Conservation (phyloP, 2,888 invertebrate genomes). For the Luperina testacea region DNA sequence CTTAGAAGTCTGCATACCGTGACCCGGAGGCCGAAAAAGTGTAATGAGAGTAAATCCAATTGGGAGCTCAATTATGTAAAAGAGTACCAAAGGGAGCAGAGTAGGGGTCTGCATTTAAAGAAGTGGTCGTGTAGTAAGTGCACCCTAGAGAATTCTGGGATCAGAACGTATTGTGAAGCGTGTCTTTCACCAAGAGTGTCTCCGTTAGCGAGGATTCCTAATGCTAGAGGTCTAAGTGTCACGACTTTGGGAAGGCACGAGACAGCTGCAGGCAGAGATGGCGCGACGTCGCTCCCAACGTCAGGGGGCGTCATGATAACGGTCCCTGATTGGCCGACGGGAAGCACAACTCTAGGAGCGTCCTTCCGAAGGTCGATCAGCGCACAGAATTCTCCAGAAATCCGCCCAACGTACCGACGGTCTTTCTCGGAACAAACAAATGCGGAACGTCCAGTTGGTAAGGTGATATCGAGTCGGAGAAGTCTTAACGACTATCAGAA, state of each 20-base stretch:
- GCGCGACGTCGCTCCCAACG: slow-evolving; percentile 84
- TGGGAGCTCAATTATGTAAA: slow-evolving; percentile 88
- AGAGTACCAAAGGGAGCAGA: slow-evolving; percentile 86
- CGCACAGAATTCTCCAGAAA: slow-evolving; percentile 87
- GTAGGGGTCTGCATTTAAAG: slow-evolving; percentile 83
- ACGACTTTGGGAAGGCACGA: slow-evolving; percentile 87
- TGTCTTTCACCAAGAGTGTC: slow-evolving; percentile 92
- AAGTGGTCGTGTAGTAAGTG: slow-evolving; percentile 94
- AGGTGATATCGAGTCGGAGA: slow-evolving; percentile 86
- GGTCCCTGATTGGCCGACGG: slow-evolving; percentile 91
- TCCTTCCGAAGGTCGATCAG: slow-evolving; percentile 83
- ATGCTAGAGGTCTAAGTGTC: slow-evolving; percentile 84
- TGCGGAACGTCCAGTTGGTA: slow-evolving; percentile 83
- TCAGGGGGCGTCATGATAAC: slow-evolving; percentile 91
- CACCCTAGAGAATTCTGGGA: slow-evolving; percentile 93
- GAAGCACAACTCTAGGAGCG: slow-evolving; percentile 76
- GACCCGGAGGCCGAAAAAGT: slow-evolving; percentile 86
- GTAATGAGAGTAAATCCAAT: slow-evolving; percentile 86
- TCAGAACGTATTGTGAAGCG: slow-evolving; percentile 92
- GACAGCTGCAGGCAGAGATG: slow-evolving; percentile 78
- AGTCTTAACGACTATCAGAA: slow-evolving; percentile 87
- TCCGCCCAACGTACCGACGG: slow-evolving; percentile 85
- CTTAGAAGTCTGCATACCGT: slow-evolving; percentile 86
- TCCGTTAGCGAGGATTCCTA: slow-evolving; percentile 81
- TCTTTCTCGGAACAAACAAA: slow-evolving; percentile 87